Evolutionary conservation across 2,888 invertebrate species (phyloP), one percentile per base, ranked within the genome.

Genomic region (Hypomecis punctinalis): DNA sequence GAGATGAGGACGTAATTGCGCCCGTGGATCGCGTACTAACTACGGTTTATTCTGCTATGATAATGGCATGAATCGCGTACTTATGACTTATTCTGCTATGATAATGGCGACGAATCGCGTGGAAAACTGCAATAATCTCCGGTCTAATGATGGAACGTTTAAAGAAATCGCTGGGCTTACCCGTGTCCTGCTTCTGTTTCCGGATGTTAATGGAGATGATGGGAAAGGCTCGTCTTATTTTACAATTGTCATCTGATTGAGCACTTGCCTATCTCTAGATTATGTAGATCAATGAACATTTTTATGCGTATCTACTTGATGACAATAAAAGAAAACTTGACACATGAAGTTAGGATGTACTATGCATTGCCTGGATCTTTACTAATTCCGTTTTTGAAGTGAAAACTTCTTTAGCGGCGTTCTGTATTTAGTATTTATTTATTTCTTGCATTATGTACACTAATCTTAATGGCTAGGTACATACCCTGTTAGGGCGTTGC

Each of bases 161-260:
- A 73, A 64, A 56, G 46, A 62, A 72, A 75, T 72, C 72, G 73
- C 74, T 66, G 84, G 85, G 68, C 78, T 86, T 86, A 80, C 82
- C 84, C 79, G 76, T 80, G 81, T 88, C 85, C 87, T 86, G 85
- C 79, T 76, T 23, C 69, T 65, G 66, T 71, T 74, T 74, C 74
- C 74, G 72, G 52, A 70, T 73, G 57, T 52, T 57, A 45, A 54
- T 57, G 35, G 10, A 47, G 57, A 57, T 57, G 49, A 8, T 54
- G 53, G 45, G 58, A 59, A 58, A 54, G 48, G 39, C 54, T 42
- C 52, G 23, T 46, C 8, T 36, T 8, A 46, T 55, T 37, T 8
- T n/a, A 9, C 13, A 9, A 55, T 37, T 54, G 7, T 54, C 6
- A 10, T 49, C 5, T 9, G 5, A 6, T n/a, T 49, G 36, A 36